Evolutionary conservation across 2,888 invertebrate genomes (phyloP).

Genomic region (Monoplex corrugatus): DNA sequence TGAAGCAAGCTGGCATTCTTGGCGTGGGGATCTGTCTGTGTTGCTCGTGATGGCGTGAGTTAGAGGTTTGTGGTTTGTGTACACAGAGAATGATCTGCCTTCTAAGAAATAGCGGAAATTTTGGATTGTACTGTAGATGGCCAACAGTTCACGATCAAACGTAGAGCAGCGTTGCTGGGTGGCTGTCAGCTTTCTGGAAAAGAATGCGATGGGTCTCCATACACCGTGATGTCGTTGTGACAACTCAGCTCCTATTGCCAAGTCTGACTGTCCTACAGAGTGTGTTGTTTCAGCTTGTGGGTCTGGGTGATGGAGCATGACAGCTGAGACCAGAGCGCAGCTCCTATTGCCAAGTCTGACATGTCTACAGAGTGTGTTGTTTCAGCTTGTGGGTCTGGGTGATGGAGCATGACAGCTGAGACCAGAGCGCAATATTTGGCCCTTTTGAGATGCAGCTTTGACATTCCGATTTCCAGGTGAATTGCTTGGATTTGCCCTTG

Average conservation of each 20-base stretch:
- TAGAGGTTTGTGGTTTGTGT: background rate
- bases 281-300: too few relatives aligned
- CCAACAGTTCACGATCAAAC: background rate
- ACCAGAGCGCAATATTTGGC: background rate
- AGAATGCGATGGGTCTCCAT: constrained; percentile 17
- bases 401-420: constrained; percentile 8
- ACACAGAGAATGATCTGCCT: constrained; percentile 6
- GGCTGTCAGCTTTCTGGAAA: background rate
- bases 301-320: too few relatives aligned
- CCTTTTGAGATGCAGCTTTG: background rate
- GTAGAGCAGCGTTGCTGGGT: background rate
- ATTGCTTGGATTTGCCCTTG: background rate
- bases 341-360: too few relatives aligned
- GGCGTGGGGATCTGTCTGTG: constrained; percentile 16
- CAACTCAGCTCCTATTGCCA: background rate
- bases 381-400: too few relatives aligned
- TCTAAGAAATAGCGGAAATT: background rate
- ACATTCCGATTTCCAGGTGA: constrained; percentile 8
- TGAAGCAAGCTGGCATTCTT: constrained; percentile 14
- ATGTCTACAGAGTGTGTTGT: too few relatives aligned
- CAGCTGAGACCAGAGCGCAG: too few relatives aligned
- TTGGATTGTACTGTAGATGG: background rate
- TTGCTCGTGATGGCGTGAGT: background rate
- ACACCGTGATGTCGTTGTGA: background rate
- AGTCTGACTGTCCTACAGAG: too few relatives aligned